Conservation (phyloP, 2,888 invertebrate genomes). For the Eucriotettix oculatus region DNA sequence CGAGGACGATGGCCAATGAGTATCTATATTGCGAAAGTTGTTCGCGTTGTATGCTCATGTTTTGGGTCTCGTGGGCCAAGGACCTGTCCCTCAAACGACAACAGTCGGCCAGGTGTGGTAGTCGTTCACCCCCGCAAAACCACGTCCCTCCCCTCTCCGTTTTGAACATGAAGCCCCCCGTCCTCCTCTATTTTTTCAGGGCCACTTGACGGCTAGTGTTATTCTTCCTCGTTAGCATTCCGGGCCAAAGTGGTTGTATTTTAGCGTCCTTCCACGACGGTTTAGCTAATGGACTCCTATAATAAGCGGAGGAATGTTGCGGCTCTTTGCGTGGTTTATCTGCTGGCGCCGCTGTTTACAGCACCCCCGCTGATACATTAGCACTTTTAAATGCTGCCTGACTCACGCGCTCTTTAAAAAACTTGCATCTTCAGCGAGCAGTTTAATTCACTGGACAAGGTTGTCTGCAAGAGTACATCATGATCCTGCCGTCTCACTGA, state of each 20-base stretch:
- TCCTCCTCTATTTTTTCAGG: not conserved
- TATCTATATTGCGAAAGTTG: no score
- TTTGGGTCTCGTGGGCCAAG: no score
- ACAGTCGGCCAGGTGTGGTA: no score
- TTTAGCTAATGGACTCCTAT: conserved; percentile 4
- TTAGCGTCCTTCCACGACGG: conserved; percentile 1
- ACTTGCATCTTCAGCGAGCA: no score
- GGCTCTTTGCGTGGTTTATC: not conserved
- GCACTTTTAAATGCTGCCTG: not conserved
- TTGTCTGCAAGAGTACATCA: no score
- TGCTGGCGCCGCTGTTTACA: not conserved
- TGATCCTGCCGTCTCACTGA: no score
- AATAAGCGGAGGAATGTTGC: conserved; percentile 2
- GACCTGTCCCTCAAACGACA: no score
- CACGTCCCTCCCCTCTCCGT: no score
- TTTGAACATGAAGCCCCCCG: not conserved
- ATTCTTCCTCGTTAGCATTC: conserved; percentile 7
- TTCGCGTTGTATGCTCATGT: no score
- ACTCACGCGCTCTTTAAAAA: no score
- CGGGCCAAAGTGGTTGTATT: conserved; percentile 3
- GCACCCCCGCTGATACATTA: not conserved
- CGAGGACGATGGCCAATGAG: no score
- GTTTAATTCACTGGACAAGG: no score
- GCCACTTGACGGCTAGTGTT: not conserved
- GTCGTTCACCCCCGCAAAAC: not conserved